Percentiles rank a stretch among this genome's conserved stretches.
Evolutionary conservation across 2,888 invertebrate genomes (phyloP).

Genomic region (Sinohyriopsis cumingii): DNA sequence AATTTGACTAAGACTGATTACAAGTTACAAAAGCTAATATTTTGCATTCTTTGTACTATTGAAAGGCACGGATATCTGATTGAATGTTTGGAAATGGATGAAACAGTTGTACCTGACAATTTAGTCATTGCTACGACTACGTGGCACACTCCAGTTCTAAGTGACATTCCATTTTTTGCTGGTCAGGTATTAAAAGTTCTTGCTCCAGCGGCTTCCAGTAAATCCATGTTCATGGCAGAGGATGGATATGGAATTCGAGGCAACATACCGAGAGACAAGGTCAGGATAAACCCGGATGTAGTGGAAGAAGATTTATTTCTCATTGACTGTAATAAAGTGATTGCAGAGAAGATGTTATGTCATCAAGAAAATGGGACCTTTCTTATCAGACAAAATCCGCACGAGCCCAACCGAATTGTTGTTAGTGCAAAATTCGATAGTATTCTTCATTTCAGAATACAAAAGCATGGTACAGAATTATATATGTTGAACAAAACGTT

Average conservation of each 20-base stretch:
- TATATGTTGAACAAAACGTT: constrained; percentile 20
- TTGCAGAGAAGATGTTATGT: constrained; percentile 19
- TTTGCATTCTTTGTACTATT: too few relatives aligned
- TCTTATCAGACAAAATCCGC: constrained; percentile 22
- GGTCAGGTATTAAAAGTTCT: constrained; percentile 24
- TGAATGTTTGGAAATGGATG: neutral
- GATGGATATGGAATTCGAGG: constrained; percentile 23
- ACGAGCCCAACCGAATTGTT: constrained; percentile 21
- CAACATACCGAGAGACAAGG: constrained; percentile 14
- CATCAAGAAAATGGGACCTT: constrained; percentile 22
- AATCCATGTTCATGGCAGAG: constrained; percentile 15
- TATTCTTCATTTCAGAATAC: constrained; percentile 30
- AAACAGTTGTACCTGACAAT: neutral
- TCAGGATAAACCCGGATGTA: constrained; percentile 16
- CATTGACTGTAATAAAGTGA: constrained; percentile 27
- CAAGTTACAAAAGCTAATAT: too few relatives aligned
- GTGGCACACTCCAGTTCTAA: constrained; percentile 20
- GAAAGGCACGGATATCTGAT: too few relatives aligned
- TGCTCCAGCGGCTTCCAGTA: neutral
- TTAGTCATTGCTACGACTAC: constrained; percentile 16
- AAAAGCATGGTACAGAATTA: constrained; percentile 20
- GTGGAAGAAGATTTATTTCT: constrained; percentile 29
- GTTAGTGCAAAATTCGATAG: constrained; percentile 29
- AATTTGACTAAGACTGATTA: too few relatives aligned
- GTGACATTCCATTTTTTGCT: constrained; percentile 27